Conservation (phyloP, 35 echinoderm and acorn worm genomes). For the Apostichopus parvimensis region DNA sequence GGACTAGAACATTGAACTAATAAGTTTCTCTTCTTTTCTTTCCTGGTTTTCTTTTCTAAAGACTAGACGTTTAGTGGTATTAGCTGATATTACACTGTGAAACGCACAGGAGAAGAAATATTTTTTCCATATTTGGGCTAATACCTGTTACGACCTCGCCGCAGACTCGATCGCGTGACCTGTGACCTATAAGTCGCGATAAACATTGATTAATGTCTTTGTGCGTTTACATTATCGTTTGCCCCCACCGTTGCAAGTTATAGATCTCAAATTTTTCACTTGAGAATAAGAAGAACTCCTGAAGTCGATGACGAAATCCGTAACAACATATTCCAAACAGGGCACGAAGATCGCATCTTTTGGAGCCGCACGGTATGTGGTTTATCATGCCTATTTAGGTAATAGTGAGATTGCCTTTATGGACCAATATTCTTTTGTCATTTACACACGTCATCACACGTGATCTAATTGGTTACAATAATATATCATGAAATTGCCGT, state of each 20-base stretch:
- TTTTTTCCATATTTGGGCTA: conserved; percentile 42
- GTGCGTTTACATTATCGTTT: conserved; percentile 29
- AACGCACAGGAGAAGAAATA: too few species aligned
- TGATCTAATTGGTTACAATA: neutral
- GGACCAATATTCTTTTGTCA: neutral
- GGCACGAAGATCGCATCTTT: too few species aligned
- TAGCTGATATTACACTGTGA: too few species aligned
- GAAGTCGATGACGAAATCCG: too few species aligned
- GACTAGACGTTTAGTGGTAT: too few species aligned
- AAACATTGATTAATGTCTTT: conserved; percentile 36
- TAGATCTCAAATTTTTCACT: conserved; percentile 17
- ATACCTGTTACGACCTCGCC: conserved; percentile 3
- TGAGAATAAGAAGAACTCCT: neutral
- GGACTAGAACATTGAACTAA: too few species aligned
- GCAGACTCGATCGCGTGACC: neutral
- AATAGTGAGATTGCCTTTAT: neutral
- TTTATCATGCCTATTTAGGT: too few species aligned
- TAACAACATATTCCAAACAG: too few species aligned
- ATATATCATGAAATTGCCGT: neutral
- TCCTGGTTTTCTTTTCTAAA: too few species aligned
- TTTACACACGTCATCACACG: neutral
- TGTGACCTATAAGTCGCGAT: conserved; percentile 32
- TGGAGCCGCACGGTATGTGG: neutral
- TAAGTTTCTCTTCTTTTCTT: too few species aligned
- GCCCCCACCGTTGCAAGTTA: conserved; percentile 8